phyloP scores from a whole-genome alignment of 2,113 vertebrate genomes.

The Lepisosteus osseus region DNA sequence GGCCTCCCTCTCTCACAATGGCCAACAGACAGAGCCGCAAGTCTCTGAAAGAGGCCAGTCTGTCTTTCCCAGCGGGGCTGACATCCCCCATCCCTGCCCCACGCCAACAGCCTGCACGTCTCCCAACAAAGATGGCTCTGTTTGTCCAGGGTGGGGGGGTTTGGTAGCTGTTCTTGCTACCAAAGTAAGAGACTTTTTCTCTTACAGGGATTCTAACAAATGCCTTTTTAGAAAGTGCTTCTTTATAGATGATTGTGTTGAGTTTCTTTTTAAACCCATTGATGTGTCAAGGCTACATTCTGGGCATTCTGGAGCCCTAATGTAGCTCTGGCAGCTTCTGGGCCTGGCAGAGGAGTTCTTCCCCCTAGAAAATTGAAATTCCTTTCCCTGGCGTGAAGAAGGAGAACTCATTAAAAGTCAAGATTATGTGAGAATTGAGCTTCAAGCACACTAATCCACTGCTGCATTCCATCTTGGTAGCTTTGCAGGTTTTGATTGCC shows the following conservation, averaged over 20 bases:
- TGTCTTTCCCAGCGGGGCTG: constrained; percentile 7
- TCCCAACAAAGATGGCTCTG: constrained; percentile 4
- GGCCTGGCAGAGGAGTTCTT: too few relatives aligned
- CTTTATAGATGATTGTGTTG: background rate
- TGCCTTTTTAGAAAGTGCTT: constrained; percentile 47
- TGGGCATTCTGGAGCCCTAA: background rate
- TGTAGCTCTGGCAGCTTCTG: background rate
- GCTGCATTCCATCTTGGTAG: too few relatives aligned
- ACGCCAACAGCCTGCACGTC: background rate
- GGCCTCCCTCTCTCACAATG: constrained; percentile 6
- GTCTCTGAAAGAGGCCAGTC: background rate
- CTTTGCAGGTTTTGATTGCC: too few relatives aligned
- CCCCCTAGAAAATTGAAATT: background rate
- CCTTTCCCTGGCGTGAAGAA: background rate
- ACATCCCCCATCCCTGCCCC: background rate
- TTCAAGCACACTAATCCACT: background rate
- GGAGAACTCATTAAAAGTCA: too few relatives aligned
- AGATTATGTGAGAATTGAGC: too few relatives aligned
- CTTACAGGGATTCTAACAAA: constrained; percentile 45
- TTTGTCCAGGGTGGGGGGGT: background rate
- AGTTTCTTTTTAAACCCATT: background rate
- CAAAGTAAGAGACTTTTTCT: background rate
- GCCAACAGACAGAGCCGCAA: background rate
- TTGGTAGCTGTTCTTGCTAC: background rate
- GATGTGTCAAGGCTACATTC: constrained; percentile 2